phyloP scores from a whole-genome alignment of 2,888 invertebrate genomes.

The Drosophila histrio region DNA sequence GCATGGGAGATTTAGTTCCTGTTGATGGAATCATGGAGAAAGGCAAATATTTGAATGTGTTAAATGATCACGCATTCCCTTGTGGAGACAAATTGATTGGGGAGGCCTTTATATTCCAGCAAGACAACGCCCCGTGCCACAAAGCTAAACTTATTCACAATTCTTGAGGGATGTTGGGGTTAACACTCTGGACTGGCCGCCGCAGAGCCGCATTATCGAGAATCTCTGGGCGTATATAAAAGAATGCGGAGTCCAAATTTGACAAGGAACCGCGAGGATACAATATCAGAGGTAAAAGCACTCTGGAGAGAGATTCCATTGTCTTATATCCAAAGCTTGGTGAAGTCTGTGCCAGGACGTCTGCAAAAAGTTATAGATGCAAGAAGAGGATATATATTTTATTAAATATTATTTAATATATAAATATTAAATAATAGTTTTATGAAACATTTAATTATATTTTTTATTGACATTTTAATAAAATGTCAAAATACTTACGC shows the following conservation, averaged over 20 bases:
- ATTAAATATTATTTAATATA: no score
- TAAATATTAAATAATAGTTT: no score
- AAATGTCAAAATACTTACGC: constrained; percentile 3
- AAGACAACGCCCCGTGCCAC: constrained; percentile 8
- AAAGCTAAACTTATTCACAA: not conserved
- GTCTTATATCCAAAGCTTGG: constrained; percentile 18
- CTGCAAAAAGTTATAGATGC: constrained; percentile 12
- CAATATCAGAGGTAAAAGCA: constrained; percentile 9
- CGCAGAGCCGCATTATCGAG: not conserved
- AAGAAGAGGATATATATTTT: constrained; percentile 1
- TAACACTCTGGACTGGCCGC: not conserved
- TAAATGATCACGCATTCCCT: constrained; percentile 23
- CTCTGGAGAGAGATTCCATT: constrained; percentile 6
- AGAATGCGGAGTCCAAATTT: not conserved
- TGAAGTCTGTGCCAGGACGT: constrained; percentile 17
- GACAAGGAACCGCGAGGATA: constrained; percentile 5
- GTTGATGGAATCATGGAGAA: constrained; percentile 22
- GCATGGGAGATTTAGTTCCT: constrained; percentile 18
- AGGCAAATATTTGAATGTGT: constrained; percentile 14
- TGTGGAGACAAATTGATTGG: constrained; percentile 27
- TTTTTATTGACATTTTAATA: no score
- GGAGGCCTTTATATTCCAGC: constrained; percentile 20
- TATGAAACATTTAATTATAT: no score
- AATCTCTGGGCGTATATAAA: no score
- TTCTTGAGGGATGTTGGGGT: not conserved